Evolutionary conservation across 1,140 invertebrate species (phyloP).

Genomic region (Geopemphigus sp.): DNA sequence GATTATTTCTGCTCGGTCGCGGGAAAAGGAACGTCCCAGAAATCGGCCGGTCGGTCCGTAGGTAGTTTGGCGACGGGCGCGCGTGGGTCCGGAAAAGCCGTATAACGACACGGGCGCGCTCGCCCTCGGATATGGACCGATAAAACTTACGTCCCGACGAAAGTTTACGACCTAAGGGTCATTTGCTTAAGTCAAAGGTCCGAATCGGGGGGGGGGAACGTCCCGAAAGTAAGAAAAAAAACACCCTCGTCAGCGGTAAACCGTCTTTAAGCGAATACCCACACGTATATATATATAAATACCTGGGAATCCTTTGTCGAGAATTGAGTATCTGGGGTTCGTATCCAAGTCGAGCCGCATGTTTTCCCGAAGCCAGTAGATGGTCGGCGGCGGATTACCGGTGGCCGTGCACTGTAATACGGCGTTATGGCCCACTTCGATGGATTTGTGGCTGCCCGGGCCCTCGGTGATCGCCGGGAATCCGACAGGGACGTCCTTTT

Average conservation of each 20-base stretch:
- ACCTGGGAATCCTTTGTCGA: constrained; percentile 73
- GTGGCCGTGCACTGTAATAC: constrained; percentile 82
- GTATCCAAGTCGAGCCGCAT: constrained; percentile 80
- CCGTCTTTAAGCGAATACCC: constrained; percentile 20
- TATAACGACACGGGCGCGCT: constrained; percentile 15
- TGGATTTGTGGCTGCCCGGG: constrained; percentile 80
- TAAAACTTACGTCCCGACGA: constrained; percentile 21
- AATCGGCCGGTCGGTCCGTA: no score
- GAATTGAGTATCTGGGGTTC: constrained; percentile 79
- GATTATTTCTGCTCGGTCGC: neutral
- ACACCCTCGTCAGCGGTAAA: constrained; percentile 23
- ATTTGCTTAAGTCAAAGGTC: constrained; percentile 28
- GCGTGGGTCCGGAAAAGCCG: neutral
- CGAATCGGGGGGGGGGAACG: neutral
- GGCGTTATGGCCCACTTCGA: constrained; percentile 91
- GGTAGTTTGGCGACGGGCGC: no score
- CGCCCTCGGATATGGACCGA: neutral
- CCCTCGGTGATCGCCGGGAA: constrained; percentile 85
- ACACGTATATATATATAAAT: constrained; percentile 45
- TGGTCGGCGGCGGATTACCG: constrained; percentile 79
- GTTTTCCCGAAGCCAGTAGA: constrained; percentile 90
- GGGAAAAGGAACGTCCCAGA: no score
- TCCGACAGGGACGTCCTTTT: constrained; percentile 79
- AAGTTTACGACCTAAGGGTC: constrained; percentile 20
- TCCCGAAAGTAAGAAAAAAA: neutral